Base-by-base conservation (phyloP, 2,797 vertebrate species). In the Vireo griseus region DNA sequence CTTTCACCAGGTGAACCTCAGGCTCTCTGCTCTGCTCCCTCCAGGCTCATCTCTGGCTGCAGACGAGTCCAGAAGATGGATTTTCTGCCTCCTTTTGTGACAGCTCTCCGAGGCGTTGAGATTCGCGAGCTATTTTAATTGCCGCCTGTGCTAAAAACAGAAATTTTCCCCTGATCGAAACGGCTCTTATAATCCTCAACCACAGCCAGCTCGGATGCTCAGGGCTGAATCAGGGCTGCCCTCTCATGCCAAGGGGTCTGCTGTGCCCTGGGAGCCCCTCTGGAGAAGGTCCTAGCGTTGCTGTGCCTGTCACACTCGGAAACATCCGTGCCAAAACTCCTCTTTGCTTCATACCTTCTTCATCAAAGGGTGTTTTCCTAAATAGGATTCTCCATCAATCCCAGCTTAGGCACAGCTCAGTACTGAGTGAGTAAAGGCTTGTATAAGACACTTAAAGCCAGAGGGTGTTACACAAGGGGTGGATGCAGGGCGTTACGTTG, bases 361-460 rank as follows among this genome's bases (percentile, higher is more conserved):
- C 87, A 72, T 92, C 80, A 44, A 65, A 86, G 83, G 75, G 95
- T 97, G 95, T 97, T 94, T 90, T 94, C 59, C 72, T 93, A 85
- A 96, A 95, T 90, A 90, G 96, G 97, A 95, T 97, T 95, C 67
- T 45, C 72, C 67, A 5, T 69, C 87, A 96, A 94, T 97, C 96
- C 96, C 40, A 4, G 92, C 86, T 97, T 95, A 96, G 75, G 92
- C 87, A 88, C 93, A 94, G 96, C 95, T 97, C 94, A 84, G 75
- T 7, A 10, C 62, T 28, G 88, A 66, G 79, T 57, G 93, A 95
- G 95, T 35, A 81, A 86, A 91, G 93, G 29, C 94, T 96, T 96
- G 83, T 85, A 13, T 86, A 83, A 95, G 92, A 79, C 92, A 95
- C 72, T 94, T 92, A 92, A 94, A 95, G 76, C 21, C 88, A 81